Evolutionary conservation across 1,140 invertebrate species (phyloP), one percentile per base, ranked within the genome.

Genomic region (Rhynchophorus ferrugineus): DNA sequence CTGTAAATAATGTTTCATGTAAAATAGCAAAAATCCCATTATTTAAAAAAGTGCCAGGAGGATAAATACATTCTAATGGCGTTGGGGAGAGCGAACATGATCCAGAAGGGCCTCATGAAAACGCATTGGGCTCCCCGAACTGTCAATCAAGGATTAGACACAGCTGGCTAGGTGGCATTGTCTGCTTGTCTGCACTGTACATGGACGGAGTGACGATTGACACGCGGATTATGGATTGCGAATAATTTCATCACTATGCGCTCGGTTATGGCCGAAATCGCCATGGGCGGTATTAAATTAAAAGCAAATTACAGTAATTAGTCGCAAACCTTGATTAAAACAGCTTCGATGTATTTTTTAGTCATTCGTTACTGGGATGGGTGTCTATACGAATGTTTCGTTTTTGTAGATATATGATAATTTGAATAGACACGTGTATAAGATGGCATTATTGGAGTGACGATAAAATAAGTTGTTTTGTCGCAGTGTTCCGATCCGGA

Each of bases 81-180:
- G 17, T 22, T 14, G 22, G 29, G 29, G 49, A 11, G n/a, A 11
- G 17, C 44, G n/a, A 38, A 44, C 35, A 36, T 3, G 19, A 16
- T 11, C 21, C 14, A n/a, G 1, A 37, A 18, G 29, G 41, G 46
- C 9, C 17, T 46, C 24, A 6, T 18, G 29, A 11, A 24, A 37
- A 17, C 16, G n/a, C 1, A n/a, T 21, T 44, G 8, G n/a, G 11
- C 2, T 21, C 44, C 44, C 51, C 24, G 20, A 54, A 54, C 46
- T 43, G 51, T 47, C 51, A 54, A 54, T 47, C 51, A 54, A 34
- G 51, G 44, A 47, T 54, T 54, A 42, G 45, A 47, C 29, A 54
- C 51, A 44, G 44, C 38, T 36, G 38, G 51, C 51, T 54, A 39
- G 37, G 42, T 36, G 44, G 37, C 34, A 54, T 47, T 54, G 51